These are phyloP conservation scores for Rugalucina vietnamica DNA, from an alignment of 2,888 invertebrate genomes.

Conservation along the genomic window DNA sequence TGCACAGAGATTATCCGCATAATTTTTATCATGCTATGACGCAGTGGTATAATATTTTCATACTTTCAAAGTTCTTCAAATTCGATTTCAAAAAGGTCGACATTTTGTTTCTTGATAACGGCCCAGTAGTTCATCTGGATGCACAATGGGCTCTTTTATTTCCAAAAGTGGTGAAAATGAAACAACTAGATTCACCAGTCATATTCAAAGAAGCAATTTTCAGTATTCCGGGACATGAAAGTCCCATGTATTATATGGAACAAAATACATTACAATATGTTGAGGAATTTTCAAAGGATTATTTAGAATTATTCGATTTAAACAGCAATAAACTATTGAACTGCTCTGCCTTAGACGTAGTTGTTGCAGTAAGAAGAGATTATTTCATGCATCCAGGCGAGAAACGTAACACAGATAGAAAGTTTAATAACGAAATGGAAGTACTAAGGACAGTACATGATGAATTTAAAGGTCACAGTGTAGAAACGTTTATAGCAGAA, in stretches of 20 bases:
- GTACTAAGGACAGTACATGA: constrained; percentile 24
- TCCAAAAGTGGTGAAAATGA: constrained; percentile 12
- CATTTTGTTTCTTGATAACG: constrained; percentile 44
- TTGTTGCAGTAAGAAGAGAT: constrained; percentile 38
- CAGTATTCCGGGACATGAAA: constrained; percentile 52
- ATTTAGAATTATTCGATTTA: constrained; percentile 35
- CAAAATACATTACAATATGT: constrained; percentile 29
- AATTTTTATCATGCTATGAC: constrained; percentile 60
- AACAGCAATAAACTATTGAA: constrained; percentile 24
- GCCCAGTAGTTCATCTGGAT: constrained; percentile 45
- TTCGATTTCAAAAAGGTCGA: constrained; percentile 33
- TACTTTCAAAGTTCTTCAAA: constrained; percentile 39
- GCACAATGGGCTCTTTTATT: constrained; percentile 51
- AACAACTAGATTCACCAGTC: constrained; percentile 25
- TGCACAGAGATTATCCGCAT: constrained; percentile 50
- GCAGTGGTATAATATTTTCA: constrained; percentile 55
- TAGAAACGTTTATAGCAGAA: constrained; percentile 43
- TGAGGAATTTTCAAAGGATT: constrained; percentile 43
- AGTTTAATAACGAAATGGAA: constrained; percentile 55
- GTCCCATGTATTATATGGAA: constrained; percentile 49
- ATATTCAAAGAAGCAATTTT: constrained; percentile 43
- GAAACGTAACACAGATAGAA: constrained; percentile 49
- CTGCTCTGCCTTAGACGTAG: constrained; percentile 38
- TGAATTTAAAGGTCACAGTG: constrained; percentile 36
- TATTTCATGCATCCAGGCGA: constrained; percentile 47